A percentile compares a stretch with the other conserved stretches of the same genome.
Evolutionary conservation across 2,888 invertebrate species (phyloP).

Genomic region (Gibbula magus): DNA sequence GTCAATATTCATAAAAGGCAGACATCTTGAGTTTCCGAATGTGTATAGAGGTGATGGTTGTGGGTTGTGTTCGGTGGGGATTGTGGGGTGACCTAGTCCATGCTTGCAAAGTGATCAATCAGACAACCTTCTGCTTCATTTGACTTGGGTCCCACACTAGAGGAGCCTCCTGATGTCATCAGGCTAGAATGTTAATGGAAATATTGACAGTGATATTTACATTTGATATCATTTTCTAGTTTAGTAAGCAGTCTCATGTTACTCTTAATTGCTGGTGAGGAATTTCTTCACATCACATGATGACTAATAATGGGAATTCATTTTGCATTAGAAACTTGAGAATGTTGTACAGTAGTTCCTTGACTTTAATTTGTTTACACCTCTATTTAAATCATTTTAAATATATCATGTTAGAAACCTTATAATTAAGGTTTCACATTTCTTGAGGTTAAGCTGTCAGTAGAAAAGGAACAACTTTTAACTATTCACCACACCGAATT

Average conservation of each 20-base stretch:
- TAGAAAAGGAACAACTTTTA: too few relatives aligned
- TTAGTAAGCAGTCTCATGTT: background rate
- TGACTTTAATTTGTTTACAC: too few relatives aligned
- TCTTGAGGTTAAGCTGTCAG: too few relatives aligned
- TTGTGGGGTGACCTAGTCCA: background rate
- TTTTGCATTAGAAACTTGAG: too few relatives aligned
- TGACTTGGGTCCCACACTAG: background rate
- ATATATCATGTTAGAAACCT: too few relatives aligned
- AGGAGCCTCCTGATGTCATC: background rate
- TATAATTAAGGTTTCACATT: too few relatives aligned
- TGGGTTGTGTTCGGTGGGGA: background rate
- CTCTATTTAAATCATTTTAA: too few relatives aligned
- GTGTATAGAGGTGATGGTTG: background rate
- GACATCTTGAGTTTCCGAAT: background rate
- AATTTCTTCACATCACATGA: too few relatives aligned
- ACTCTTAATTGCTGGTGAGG: background rate
- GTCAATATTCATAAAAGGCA: slow-evolving; percentile 8
- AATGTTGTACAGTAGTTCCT: too few relatives aligned
- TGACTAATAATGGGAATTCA: too few relatives aligned
- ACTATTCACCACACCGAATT: too few relatives aligned
- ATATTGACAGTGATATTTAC: background rate
- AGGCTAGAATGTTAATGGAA: background rate
- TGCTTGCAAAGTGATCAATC: background rate
- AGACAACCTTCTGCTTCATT: background rate
- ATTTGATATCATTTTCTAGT: background rate